phyloP scores from a whole-genome alignment of 2,888 invertebrate species.

The Acanthosepion lycidas region DNA sequence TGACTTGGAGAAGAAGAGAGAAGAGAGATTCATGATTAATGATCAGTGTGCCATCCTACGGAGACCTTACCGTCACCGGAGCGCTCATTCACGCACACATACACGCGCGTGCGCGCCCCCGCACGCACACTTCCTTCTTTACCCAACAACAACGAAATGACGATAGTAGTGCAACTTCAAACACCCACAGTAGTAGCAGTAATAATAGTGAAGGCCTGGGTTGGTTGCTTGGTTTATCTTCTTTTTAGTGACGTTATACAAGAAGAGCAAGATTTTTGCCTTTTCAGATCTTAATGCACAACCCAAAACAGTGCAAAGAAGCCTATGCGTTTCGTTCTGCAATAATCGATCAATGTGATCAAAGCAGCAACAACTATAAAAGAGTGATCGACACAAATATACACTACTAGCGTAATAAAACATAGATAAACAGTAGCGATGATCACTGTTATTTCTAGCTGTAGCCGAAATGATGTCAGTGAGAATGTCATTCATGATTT shows the following conservation, averaged over 20 bases:
- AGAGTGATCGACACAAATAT: not conserved
- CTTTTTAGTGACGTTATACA: not conserved
- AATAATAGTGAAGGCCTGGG: not conserved
- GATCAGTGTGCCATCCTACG: not conserved
- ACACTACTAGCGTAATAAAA: not conserved
- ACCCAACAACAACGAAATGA: not conserved
- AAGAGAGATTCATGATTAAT: not conserved
- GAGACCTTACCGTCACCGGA: not conserved
- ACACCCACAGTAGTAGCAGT: not conserved
- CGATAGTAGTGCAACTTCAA: not conserved
- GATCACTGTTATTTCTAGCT: not conserved
- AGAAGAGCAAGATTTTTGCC: too few species aligned
- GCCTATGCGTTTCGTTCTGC: not conserved
- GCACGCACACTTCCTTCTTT: not conserved
- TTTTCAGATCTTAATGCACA: not conserved
- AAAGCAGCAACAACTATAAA: not conserved
- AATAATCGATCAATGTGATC: not conserved
- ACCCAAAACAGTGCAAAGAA: not conserved
- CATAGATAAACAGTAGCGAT: not conserved
- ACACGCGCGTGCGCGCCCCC: not conserved
- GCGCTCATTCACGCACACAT: not conserved
- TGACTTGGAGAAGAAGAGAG: not conserved
- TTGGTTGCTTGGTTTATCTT: not conserved
- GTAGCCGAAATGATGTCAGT: not conserved
- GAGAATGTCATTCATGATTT: not conserved